Base-by-base conservation (phyloP, 2,888 invertebrate species). In the Heliconius sara region DNA sequence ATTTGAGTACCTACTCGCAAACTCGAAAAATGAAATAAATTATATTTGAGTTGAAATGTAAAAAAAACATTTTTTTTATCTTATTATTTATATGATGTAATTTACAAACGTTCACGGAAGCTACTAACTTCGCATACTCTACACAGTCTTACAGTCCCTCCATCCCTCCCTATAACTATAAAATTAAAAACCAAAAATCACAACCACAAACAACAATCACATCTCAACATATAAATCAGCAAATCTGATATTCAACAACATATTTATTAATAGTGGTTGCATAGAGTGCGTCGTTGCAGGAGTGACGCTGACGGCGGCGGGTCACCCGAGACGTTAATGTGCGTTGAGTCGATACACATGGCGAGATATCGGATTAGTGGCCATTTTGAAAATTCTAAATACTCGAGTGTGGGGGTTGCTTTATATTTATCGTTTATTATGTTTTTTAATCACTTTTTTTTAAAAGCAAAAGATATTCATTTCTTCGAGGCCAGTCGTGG, bases 291-390 rank as follows among this genome's bases (percentile, higher is more conserved):
- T 78, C 82, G 80, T 81, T 83, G 83, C 84, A 80, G 80, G 83
- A 85, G 88, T 88, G 89, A 87, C 87, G 52, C 52, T 52, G 52
- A 52, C 52, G 52, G 52, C 52, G 86, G 89, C 89, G 87, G 89
- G 91, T 90, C 91, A 95, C 87, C 92, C 91, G 95, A 95, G 88
- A 94, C 95, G 92, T 85, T 95, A 95, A 95, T 95, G 95, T 85
- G 89, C 88, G 86, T 85, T 93, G 95, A 95, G 91, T 89, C 90
- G 95, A 93, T 93, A 93, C 95, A 94, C 86, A 94, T 94, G 95
- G 93, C 88, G 87, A 87, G 88, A 89, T 89, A 90, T 91, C 90
- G 87, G 86, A 88, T 89, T 87, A 87, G 89, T 87, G 87, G 85
- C 84, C 85, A 85, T 87, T 86, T 85, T 85, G 84, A 82, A 85